Evolutionary conservation across 2,888 invertebrate species (phyloP).

Genomic region (Erebia aethiops): DNA sequence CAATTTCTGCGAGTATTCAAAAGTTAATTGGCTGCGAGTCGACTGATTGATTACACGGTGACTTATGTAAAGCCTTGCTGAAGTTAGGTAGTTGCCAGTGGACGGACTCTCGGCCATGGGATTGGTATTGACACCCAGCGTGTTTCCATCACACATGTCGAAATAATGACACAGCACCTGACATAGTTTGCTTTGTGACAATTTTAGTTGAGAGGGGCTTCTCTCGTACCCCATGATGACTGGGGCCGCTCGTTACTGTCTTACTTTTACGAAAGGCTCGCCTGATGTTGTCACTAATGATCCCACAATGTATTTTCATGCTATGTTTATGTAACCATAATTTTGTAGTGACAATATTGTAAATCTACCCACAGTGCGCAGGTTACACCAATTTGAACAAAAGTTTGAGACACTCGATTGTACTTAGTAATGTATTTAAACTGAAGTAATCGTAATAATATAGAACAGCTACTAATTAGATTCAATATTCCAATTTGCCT

Average conservation of each 20-base stretch:
- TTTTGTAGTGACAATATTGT: not conserved
- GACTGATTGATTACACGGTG: too few species aligned
- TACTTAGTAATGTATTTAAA: too few species aligned
- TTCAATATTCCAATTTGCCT: slow-evolving; percentile 20
- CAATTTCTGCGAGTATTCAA: too few species aligned
- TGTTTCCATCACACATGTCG: slow-evolving; percentile 43
- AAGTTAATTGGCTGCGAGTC: too few species aligned
- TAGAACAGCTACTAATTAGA: not conserved
- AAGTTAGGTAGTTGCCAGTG: too few species aligned
- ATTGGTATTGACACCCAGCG: slow-evolving; percentile 13
- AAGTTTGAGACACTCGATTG: too few species aligned
- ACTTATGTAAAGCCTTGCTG: too few species aligned
- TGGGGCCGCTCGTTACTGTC: slow-evolving; percentile 78
- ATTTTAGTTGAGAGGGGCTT: slow-evolving; percentile 73
- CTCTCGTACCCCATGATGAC: slow-evolving; percentile 71
- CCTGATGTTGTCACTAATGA: slow-evolving; percentile 73
- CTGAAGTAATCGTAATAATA: not conserved
- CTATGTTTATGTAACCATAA: slow-evolving; percentile 8
- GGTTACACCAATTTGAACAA: not conserved
- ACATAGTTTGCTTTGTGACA: slow-evolving; percentile 76
- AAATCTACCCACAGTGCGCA: not conserved
- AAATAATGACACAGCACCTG: slow-evolving; percentile 72
- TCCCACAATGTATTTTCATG: slow-evolving; percentile 44
- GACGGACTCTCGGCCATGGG: not conserved
- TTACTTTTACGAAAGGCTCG: slow-evolving; percentile 61